These are phyloP conservation scores for Chaetodon trifascialis DNA, from an alignment of 2,113 vertebrate species.

Conservation along the genomic window DNA sequence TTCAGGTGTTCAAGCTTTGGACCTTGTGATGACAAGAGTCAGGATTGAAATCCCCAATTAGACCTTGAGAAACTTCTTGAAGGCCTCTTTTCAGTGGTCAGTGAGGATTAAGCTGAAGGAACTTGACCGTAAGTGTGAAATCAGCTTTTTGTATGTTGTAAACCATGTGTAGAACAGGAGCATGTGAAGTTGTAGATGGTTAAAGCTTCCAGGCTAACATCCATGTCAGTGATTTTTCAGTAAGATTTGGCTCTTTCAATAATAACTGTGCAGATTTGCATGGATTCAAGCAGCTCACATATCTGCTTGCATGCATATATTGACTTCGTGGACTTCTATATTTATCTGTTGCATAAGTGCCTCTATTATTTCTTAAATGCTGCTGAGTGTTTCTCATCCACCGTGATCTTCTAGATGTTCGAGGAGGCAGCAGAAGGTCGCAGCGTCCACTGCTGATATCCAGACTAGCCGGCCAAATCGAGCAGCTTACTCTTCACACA, in stretches of 20 bases:
- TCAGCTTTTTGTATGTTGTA: too few species aligned
- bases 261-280: not conserved
- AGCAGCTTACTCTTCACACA: slow-evolving; percentile 8
- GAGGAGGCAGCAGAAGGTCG: not conserved
- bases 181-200: not conserved
- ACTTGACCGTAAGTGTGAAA: not conserved
- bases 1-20: not conserved
- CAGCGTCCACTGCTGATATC: not conserved
- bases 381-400: not conserved
- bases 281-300: not conserved
- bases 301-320: slow-evolving; percentile 1
- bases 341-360: slow-evolving; percentile 27
- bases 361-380: not conserved
- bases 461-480: not conserved
- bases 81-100: not conserved
- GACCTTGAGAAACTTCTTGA: not conserved
- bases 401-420: not conserved
- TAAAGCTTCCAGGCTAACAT: not conserved
- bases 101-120: not conserved
- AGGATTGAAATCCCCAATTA: not conserved
- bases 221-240: not conserved
- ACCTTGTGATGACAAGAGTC: not conserved
- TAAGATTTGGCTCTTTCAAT: not conserved
- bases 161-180: not conserved
- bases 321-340: not conserved